Evolutionary conservation across 2,888 invertebrate genomes (phyloP).

Genomic region (Diplolepis rosae): DNA sequence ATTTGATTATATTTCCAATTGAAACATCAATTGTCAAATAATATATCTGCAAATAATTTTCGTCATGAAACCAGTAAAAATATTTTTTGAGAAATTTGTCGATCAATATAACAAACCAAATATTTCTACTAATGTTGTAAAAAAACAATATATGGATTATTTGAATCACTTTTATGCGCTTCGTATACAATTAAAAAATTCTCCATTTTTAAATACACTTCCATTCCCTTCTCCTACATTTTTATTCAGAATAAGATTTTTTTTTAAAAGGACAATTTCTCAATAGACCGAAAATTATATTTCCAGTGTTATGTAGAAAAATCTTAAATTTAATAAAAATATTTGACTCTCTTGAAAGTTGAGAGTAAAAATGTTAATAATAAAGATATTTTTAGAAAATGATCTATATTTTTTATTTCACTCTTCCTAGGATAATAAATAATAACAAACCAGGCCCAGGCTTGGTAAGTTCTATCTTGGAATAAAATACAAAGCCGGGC

Average conservation of each 20-base stretch:
- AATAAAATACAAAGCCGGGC: no score
- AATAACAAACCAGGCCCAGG: no score
- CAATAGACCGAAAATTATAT: not conserved
- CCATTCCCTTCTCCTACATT: no score
- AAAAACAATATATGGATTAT: not conserved
- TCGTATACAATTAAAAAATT: not conserved
- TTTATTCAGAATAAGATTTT: no score
- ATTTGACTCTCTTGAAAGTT: not conserved
- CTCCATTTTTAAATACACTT: not conserved
- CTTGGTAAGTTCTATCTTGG: not conserved
- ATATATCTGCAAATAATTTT: no score
- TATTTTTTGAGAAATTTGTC: not conserved
- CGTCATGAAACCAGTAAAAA: no score
- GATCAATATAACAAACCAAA: not conserved
- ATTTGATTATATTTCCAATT: no score
- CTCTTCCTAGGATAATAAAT: not conserved
- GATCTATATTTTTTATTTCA: not conserved
- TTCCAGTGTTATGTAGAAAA: not conserved
- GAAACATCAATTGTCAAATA: no score
- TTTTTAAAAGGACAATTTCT: not conserved
- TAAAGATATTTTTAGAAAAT: conserved; percentile 30
- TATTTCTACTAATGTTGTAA: not conserved
- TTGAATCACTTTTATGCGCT: not conserved
- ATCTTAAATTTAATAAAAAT: no score
- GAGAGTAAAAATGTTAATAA: conserved; percentile 18